Conservation (phyloP, 2,113 vertebrate species). For the Lepus americanus region DNA sequence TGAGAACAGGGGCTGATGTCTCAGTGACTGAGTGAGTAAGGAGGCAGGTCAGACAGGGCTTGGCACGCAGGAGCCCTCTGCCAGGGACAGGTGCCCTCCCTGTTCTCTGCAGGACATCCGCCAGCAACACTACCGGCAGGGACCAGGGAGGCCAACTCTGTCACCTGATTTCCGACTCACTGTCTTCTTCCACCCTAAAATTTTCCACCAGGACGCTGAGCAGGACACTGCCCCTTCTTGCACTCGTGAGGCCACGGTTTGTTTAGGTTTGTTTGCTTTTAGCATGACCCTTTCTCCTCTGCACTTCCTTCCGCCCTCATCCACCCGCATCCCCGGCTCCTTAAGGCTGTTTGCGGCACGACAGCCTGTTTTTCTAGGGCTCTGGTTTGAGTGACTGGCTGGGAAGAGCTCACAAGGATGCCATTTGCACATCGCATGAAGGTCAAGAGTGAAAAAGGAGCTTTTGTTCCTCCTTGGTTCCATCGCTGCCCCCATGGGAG, state of each 20-base stretch:
- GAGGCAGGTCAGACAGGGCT: neutral
- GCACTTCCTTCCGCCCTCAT: neutral
- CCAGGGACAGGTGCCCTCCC: neutral
- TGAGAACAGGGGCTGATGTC: neutral
- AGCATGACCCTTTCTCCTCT: neutral
- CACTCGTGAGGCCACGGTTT: neutral
- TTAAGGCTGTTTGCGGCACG: neutral
- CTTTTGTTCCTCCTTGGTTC: slow-evolving; percentile 52
- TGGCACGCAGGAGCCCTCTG: neutral
- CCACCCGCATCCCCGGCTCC: neutral
- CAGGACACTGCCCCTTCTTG: neutral
- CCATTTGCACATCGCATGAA: neutral
- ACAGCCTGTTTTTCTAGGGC: neutral
- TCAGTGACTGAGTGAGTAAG: neutral
- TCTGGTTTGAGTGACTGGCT: neutral
- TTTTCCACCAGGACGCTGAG: neutral
- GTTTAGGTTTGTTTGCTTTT: neutral
- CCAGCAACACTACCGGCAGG: fast-evolving
- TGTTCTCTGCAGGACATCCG: fast-evolving
- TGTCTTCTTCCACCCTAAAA: slow-evolving; percentile 26
- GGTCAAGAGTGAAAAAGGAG: slow-evolving; percentile 51
- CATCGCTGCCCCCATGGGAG: neutral
- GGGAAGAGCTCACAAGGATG: neutral
- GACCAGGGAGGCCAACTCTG: too few species aligned
- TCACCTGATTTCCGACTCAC: neutral